Conservation (phyloP, 2,888 invertebrate species). For the Geophilus truncorum region DNA sequence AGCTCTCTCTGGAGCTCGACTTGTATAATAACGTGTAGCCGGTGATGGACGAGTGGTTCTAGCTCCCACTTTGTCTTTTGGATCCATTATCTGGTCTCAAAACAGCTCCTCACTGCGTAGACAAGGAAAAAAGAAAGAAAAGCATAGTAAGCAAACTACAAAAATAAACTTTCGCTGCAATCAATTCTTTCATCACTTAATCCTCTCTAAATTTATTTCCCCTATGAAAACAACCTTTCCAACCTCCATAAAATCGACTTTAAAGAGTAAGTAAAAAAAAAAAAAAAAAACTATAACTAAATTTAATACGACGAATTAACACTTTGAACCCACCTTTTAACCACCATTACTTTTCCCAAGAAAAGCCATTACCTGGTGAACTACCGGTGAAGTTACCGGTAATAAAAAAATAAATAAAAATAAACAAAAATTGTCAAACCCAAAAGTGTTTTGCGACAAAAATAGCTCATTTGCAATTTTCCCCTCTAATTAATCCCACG, state of each 20-base stretch:
- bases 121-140: background rate
- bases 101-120: background rate
- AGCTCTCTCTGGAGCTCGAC: background rate
- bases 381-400: no score
- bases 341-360: background rate
- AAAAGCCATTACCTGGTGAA: background rate
- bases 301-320: background rate
- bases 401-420: no score
- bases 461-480: background rate
- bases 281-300: background rate
- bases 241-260: background rate
- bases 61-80: background rate
- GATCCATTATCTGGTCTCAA: slow-evolving; percentile 5
- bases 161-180: background rate
- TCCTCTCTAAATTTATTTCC: background rate
- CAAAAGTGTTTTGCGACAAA: no score
- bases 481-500: background rate
- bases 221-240: background rate
- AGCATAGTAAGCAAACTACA: background rate
- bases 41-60: slow-evolving; percentile 10
- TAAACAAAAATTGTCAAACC: no score
- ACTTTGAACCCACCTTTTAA: background rate
- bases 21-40: background rate
- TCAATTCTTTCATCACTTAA: background rate
- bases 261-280: background rate